These are phyloP conservation scores for Heptranchias perlo DNA, from an alignment of 2,113 vertebrate species.

Conservation along the genomic window DNA sequence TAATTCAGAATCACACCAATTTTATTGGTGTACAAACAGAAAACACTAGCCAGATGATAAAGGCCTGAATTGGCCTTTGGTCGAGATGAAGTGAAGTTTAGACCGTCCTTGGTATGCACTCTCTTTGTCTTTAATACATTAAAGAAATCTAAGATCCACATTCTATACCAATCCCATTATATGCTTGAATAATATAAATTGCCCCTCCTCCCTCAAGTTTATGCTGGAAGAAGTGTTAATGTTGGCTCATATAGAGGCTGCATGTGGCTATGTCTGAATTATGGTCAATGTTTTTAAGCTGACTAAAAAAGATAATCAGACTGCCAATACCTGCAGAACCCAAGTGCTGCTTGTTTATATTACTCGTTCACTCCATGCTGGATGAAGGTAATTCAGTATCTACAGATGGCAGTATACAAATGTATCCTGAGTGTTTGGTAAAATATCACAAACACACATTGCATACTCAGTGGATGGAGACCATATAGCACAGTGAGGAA, in stretches of 20 bases:
- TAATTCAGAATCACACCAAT: not conserved
- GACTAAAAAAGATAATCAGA: not conserved
- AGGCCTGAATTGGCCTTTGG: not conserved
- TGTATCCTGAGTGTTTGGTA: not conserved
- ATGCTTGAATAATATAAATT: not conserved
- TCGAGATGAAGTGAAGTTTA: not conserved
- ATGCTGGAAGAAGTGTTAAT: not conserved
- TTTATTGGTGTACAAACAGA: not conserved
- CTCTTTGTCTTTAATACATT: not conserved
- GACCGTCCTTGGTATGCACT: not conserved
- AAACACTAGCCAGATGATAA: not conserved
- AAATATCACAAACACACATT: not conserved
- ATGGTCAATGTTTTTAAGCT: not conserved
- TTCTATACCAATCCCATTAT: not conserved
- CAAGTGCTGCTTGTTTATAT: not conserved
- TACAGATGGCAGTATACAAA: not conserved
- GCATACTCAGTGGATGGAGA: not conserved
- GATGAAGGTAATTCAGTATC: not conserved
- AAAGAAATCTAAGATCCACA: not conserved
- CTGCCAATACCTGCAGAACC: not conserved
- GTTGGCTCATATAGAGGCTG: not conserved
- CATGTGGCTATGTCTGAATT: not conserved
- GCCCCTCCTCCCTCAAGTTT: not conserved
- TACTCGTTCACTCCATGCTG: not conserved
- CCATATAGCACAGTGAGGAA: not conserved